These are phyloP conservation scores for Euborellia annulipes DNA, from an alignment of 1,140 invertebrate species.

Conservation along the genomic window DNA sequence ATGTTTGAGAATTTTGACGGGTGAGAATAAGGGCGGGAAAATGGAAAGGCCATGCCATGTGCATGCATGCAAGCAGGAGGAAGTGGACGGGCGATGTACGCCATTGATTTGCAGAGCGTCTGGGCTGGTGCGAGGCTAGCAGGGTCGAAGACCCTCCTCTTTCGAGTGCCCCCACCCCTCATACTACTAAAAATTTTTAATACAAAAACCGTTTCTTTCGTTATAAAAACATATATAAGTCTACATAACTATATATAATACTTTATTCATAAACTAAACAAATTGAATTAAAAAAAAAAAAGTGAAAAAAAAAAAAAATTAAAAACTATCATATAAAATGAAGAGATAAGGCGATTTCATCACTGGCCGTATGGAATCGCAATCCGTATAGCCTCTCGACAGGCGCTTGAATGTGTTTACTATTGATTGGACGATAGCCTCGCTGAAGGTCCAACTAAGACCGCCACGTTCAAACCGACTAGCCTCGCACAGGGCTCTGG, in stretches of 20 bases:
- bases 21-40: too few relatives aligned
- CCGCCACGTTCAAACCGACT: constrained; percentile 17
- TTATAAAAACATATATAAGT: too few relatives aligned
- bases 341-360: too few relatives aligned
- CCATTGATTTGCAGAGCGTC: not conserved
- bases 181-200: too few relatives aligned
- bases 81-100: not conserved
- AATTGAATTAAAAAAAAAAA: too few relatives aligned
- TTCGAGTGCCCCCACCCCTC: not conserved
- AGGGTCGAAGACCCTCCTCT: constrained; percentile 1
- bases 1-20: too few relatives aligned
- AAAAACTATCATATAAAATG: too few relatives aligned
- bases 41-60: not conserved
- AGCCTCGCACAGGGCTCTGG: constrained; percentile 9
- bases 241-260: too few relatives aligned
- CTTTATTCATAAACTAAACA: too few relatives aligned
- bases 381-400: constrained; percentile 11
- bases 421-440: constrained; percentile 18
- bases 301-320: too few relatives aligned
- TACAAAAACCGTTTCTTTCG: too few relatives aligned
- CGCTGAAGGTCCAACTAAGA: constrained; percentile 9
- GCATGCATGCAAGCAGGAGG: not conserved
- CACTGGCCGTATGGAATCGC: not conserved
- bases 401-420: constrained; percentile 10
- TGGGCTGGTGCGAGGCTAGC: constrained; percentile 4